phyloP scores from a whole-genome alignment of 2,797 vertebrate genomes.

The Hippopotamyrus pictus region DNA sequence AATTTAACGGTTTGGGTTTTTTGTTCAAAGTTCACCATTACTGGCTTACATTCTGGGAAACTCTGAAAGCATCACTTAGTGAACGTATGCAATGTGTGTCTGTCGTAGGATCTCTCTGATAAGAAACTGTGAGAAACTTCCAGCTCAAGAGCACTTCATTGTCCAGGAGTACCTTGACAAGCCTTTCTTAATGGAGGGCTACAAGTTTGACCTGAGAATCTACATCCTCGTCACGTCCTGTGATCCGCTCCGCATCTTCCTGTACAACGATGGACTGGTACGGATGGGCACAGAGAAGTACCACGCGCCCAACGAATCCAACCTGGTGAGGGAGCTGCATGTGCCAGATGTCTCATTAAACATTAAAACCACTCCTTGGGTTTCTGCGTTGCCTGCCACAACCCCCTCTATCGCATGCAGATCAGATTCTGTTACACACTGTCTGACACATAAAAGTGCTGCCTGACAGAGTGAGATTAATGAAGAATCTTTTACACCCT shows the following conservation, averaged over 20 bases:
- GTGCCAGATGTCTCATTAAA: conserved; percentile 51
- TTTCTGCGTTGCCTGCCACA: conserved; percentile 44
- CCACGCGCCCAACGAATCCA: conserved; percentile 85
- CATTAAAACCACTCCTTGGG: conserved; percentile 51
- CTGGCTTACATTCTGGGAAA: neutral
- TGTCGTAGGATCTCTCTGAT: conserved; percentile 89
- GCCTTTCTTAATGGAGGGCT: conserved; percentile 96
- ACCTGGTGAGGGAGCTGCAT: conserved; percentile 74
- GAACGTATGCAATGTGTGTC: conserved; percentile 40
- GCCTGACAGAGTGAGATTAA: conserved; percentile 46
- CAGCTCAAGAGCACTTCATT: conserved; percentile 92
- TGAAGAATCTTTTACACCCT: conserved; percentile 51
- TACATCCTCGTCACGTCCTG: conserved; percentile 96
- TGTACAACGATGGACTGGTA: conserved; percentile 94
- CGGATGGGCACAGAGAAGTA: conserved; percentile 98
- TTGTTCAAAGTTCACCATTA: neutral
- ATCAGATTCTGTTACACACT: conserved; percentile 41
- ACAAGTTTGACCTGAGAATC: conserved; percentile 96
- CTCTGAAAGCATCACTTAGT: neutral
- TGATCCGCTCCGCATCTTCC: conserved; percentile 91
- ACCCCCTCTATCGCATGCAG: conserved; percentile 38
- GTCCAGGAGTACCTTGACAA: conserved; percentile 98
- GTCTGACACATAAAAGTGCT: conserved; percentile 55
- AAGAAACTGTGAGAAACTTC: conserved; percentile 93
- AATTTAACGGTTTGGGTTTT: neutral